These are phyloP conservation scores for Polypterus senegalus DNA, from an alignment of 2,113 vertebrate genomes.

Conservation along the genomic window DNA sequence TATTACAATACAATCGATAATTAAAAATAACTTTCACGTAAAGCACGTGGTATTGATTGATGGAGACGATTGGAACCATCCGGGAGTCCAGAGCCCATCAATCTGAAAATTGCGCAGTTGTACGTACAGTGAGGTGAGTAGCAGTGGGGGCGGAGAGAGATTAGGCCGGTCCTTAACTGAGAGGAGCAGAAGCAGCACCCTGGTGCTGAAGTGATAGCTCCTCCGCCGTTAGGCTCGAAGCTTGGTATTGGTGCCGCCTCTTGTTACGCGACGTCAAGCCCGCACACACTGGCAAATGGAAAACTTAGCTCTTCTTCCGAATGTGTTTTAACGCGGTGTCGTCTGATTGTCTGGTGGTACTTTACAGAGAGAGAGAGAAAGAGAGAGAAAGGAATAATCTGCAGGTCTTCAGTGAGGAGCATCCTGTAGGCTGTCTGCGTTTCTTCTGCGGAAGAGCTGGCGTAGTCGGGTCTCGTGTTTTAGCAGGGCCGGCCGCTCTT, in stretches of 20 bases:
- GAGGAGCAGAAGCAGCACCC: constrained; percentile 9
- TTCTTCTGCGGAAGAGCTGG: constrained; percentile 15
- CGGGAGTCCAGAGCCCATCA: neutral
- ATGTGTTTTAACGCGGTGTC: too few relatives aligned
- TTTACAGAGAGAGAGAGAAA: constrained; percentile 11
- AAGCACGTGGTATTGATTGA: too few relatives aligned
- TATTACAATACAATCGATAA: too few relatives aligned
- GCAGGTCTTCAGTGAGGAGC: constrained; percentile 7
- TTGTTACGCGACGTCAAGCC: too few relatives aligned
- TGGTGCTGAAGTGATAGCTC: constrained; percentile 19
- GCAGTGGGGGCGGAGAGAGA: neutral
- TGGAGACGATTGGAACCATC: too few relatives aligned
- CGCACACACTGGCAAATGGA: too few relatives aligned
- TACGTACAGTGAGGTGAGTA: neutral
- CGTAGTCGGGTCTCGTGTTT: constrained; percentile 17
- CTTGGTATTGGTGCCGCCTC: neutral
- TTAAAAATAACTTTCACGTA: too few relatives aligned
- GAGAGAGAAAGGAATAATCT: constrained; percentile 8
- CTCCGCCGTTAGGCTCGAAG: constrained; percentile 6
- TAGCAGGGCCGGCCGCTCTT: constrained; percentile 1
- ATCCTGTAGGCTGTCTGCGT: constrained; percentile 12
- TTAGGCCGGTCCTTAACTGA: neutral
- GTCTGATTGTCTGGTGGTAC: constrained; percentile 12
- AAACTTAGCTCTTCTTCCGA: too few relatives aligned
- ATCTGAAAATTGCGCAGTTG: constrained; percentile 2